These are phyloP conservation scores for Capra hircus DNA, from an alignment of 2,113 vertebrate species.

Conservation along the genomic window DNA sequence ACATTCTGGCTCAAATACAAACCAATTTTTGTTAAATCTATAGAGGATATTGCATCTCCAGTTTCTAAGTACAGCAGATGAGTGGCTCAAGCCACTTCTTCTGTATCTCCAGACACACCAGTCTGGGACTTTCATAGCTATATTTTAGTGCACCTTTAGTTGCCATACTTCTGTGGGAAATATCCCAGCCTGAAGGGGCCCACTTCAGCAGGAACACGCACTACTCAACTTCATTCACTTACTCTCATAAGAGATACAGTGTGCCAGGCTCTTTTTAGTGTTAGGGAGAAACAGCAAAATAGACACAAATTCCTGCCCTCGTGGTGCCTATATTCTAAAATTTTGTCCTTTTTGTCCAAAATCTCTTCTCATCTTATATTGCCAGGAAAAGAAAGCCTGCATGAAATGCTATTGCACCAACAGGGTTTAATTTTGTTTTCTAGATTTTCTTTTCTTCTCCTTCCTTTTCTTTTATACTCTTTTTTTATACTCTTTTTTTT, in stretches of 20 bases:
- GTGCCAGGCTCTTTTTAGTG: background rate
- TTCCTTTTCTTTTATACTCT: background rate
- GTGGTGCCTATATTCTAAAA: background rate
- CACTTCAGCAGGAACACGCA: background rate
- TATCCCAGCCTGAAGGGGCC: no score
- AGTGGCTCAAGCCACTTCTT: background rate
- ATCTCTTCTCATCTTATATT: background rate
- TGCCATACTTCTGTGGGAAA: background rate
- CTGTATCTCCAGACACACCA: background rate
- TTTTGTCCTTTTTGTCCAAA: background rate
- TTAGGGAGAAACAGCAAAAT: background rate
- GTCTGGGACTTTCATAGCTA: background rate
- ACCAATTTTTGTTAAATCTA: background rate
- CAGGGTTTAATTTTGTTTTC: background rate
- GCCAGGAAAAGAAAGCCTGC: background rate
- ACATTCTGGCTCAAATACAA: background rate
- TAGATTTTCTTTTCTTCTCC: background rate
- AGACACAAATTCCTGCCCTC: background rate
- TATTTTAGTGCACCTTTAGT: background rate
- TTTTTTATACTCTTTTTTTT: background rate
- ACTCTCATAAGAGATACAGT: background rate
- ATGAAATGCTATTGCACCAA: background rate
- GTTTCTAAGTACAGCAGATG: background rate
- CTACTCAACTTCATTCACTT: background rate
- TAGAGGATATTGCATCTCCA: background rate